Evolutionary conservation across 2,797 vertebrate genomes (phyloP), one percentile per base, ranked within the genome.

Genomic region (Zalophus californianus): DNA sequence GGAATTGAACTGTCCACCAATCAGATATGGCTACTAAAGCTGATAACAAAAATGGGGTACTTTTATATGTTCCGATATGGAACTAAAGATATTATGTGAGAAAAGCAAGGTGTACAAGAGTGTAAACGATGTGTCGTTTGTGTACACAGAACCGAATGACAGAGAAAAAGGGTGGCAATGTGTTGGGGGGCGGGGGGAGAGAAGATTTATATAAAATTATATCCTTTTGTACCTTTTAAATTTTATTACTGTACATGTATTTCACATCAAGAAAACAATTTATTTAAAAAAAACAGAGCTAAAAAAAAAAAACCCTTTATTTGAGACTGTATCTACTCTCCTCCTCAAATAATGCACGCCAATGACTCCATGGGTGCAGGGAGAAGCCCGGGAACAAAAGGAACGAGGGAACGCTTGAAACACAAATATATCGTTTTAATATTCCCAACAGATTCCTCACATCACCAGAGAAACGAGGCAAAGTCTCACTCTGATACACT

Each of bases 301-400:
- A 18, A 94, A 13, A 82, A 70, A 95, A 95, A 15, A 77, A 64
- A 52, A 83, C 29, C 68, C 52, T 91, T 41, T 32, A 86, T 41
- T 64, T 80, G 38, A 96, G 72, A 27, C 44, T 80, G 4, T 29
- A 27, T 44, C 41, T 32, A 70, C 16, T 32, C 25, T 90, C 54
- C 60, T 48, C 32, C 52, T 90, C 52, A 94, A 95, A 96, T 87
- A 95, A 94, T 35, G 32, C 72, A 70, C 35, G 64, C 6, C 41
- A 82, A 29, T 23, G 50, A 83, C 78, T 50, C 78, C 41, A 27
- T 3, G 15, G 50, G 38, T 54, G 12, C 6, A 35, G 52, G 35
- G 54, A 10, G 27, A 2, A 32, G 66, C 2, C 13, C 29, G 58
- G 5, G 16, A 90, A 90, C 20, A 79, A 79, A 0, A 84, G 56